Evolutionary conservation across 2,888 invertebrate genomes (phyloP), one percentile per base, ranked within the genome.

Genomic region (Caradrina kadenii): DNA sequence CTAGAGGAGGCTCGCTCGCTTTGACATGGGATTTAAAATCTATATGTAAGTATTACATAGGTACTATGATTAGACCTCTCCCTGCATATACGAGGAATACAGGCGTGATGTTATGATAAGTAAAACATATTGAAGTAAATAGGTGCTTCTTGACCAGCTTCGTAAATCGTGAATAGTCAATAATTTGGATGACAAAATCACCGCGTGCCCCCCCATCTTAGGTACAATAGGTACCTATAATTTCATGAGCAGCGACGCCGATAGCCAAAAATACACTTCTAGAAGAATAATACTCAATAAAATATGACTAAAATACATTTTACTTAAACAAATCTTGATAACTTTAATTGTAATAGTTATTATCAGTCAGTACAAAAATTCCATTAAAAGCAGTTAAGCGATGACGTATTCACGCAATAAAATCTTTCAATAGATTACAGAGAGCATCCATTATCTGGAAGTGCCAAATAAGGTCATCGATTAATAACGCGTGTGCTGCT

Each of bases 401-500:
- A 52, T 81, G 54, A 78, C 79, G 65, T 74, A 55, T 58, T 62
- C 75, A 52, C 58, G 49, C 59, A 76, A 81, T 76, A 76, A 66
- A 79, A 76, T 69, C 76, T 79, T 82, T 81, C 62, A 69, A 75
- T 75, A 81, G 79, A 81, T 83, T 65, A 82, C 73, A 48, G 69
- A 79, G 72, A 81, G 69, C 70, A 76, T 56, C 61, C 55, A 60
- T 79, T 84, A 83, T 83, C 84, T 73, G 56, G 21, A 31, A 64
- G 70, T 73, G 64, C 80, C 73, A 73, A 83, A 79, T 84, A 83
- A 82, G 82, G 82, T 83, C 84, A 75, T 65, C 72, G 82, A 79
- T 82, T 75, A 82, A 62, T 53, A 62, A 17, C 75, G 61, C 68
- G 62, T 81, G 71, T 75, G 60, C 48, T 62, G 59, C 55, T 63